A percentile compares a stretch with the other conserved stretches of the same genome.
phyloP scores from a whole-genome alignment of 2,797 vertebrate genomes.

The Gallinago stenura region DNA sequence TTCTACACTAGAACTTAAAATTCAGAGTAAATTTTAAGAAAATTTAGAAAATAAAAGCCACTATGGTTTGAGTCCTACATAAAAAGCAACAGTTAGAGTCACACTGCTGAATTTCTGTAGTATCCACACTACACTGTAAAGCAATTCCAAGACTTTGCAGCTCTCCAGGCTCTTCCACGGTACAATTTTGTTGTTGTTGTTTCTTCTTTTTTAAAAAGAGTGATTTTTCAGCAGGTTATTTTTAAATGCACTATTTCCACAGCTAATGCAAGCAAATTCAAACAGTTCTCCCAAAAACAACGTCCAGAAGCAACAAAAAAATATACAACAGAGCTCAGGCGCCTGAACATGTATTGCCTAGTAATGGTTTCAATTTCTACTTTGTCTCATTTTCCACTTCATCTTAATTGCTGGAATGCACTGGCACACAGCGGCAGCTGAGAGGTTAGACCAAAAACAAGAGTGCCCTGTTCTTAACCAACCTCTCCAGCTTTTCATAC shows the following conservation, averaged over 20 bases:
- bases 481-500: not conserved
- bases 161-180: conserved; percentile 9
- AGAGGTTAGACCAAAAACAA: not conserved
- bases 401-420: conserved; percentile 31
- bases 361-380: not conserved
- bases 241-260: conserved; percentile 29
- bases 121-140: not conserved
- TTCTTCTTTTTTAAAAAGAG: conserved; percentile 12
- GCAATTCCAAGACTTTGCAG: conserved; percentile 34
- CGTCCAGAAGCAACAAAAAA: conserved; percentile 37
- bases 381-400: not conserved
- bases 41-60: conserved; percentile 8
- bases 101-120: conserved; percentile 22
- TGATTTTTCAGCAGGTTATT: conserved; percentile 50
- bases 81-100: not conserved
- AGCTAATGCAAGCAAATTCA: conserved; percentile 45
- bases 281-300: conserved; percentile 52
- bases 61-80: not conserved
- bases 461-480: not conserved
- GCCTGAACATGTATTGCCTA: not conserved
- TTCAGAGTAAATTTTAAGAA: not conserved
- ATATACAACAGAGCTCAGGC: conserved; percentile 37
- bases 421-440: not conserved
- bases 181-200: conserved; percentile 12
- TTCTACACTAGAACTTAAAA: not conserved